Evolutionary conservation across 2,888 invertebrate species (phyloP), one percentile per base, ranked within the genome.

Genomic region (Tanypteryx hageni): DNA sequence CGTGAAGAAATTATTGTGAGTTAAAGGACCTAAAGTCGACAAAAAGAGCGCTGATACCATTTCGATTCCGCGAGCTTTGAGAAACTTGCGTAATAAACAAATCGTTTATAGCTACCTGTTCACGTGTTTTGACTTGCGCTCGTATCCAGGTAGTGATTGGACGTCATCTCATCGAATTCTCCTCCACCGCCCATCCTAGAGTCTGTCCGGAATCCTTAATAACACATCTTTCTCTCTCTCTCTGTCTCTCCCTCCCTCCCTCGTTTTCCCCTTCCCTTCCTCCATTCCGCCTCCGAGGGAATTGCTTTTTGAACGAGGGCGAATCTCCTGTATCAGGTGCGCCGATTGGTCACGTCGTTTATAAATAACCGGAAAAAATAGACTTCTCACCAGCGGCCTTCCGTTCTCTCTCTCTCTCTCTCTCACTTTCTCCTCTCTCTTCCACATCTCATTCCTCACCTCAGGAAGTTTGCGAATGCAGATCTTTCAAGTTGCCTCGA

Each of bases 241-340:
- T 76, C 0, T n/a, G 11, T 22, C 22, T n/a, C 27, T 2, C 27
- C 22, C 76, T 44, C 44, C 5, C 5, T 44, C 5, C 44, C 57
- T 18, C 44, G 16, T 16, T 83, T 9, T 64, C 64, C 5, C 18
- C 16, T 59, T 86, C 18, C 64, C 18, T 22, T n/a, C n/a, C n/a
- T n/a, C n/a, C n/a, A 3, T 16, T n/a, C 83, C 56, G n/a, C 57
- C 83, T 5, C 9, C 83, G 44, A 16, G 56, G 57, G 64, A 89
- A 89, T 89, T 64, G 44, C 89, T 56, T 31, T 64, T 61, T 89
- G 64, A 89, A 68, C n/a, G 68, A 61, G 64, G 11, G 61, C 89
- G 68, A 44, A 89, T 89, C 61, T 89, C 89, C 89, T 64, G 64
- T 68, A 64, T 89, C 89, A 89, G 89, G 89, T 89, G 68, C 86